Conservation (phyloP, 2,888 invertebrate species). For the Plagodis dolabraria region DNA sequence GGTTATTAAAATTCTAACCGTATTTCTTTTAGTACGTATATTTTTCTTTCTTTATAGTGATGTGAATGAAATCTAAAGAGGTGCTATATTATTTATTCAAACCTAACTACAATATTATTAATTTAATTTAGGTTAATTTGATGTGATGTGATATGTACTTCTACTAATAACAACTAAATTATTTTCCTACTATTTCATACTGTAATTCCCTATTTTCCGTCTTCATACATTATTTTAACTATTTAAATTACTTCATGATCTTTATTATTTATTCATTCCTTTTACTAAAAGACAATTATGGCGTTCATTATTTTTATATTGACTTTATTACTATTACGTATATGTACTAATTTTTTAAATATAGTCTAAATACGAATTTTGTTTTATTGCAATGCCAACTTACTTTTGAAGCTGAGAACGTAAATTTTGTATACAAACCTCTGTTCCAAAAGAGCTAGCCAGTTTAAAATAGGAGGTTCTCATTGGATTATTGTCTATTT, state of each 20-base stretch:
- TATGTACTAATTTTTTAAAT: conserved; percentile 9
- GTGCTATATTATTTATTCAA: neutral
- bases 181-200: conserved; percentile 7
- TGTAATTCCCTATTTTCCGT: conserved; percentile 22
- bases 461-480: no score
- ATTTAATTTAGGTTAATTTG: no score
- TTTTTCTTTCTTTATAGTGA: no score
- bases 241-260: conserved; percentile 37
- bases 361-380: conserved; percentile 12
- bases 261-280: conserved; percentile 68
- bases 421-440: no score
- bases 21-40: no score
- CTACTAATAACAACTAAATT: conserved; percentile 1
- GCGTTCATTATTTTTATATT: conserved; percentile 54
- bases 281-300: conserved; percentile 68
- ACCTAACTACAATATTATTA: no score
- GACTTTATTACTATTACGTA: conserved; percentile 34
- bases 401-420: no score
- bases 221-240: conserved; percentile 19
- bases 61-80: no score
- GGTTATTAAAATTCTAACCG: no score
- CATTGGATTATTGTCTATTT: no score
- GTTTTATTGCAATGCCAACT: no score
- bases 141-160: neutral
- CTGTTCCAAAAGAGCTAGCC: no score